A percentile compares a stretch with the other conserved stretches of the same genome.
These are phyloP conservation scores for Parelbella ahira DNA, from an alignment of 2,888 invertebrate genomes.

Conservation along the genomic window DNA sequence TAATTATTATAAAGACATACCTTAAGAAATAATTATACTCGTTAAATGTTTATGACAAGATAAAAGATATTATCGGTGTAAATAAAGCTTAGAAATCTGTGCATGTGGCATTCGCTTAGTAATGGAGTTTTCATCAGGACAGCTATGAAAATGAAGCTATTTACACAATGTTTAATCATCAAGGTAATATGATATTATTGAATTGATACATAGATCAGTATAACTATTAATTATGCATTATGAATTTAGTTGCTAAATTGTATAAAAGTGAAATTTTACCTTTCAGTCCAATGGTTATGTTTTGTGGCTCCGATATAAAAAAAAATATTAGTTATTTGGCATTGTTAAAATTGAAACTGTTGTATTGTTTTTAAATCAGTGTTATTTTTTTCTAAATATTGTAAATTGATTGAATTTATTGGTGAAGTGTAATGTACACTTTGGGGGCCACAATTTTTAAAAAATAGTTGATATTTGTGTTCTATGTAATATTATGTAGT, in stretches of 20 bases:
- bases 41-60: constrained; percentile 62
- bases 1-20: constrained; percentile 63
- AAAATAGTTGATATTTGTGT: constrained; percentile 11
- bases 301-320: too few relatives aligned
- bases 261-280: too few relatives aligned
- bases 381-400: too few relatives aligned
- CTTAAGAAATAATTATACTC: constrained; percentile 59
- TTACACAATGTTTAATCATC: constrained; percentile 15
- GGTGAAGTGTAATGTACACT: too few relatives aligned
- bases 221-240: too few relatives aligned
- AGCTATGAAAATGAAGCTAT: constrained; percentile 5
- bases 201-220: neutral
- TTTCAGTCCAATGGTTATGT: too few relatives aligned
- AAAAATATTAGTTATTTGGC: too few relatives aligned
- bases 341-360: too few relatives aligned
- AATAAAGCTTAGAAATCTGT: constrained; percentile 50
- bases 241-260: too few relatives aligned
- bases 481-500: constrained; percentile 10
- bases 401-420: too few relatives aligned
- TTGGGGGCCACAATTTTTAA: constrained; percentile 20
- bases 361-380: too few relatives aligned
- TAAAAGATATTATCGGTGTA: constrained; percentile 65
- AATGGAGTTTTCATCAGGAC: constrained; percentile 3
- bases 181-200: constrained; percentile 23
- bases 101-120: too few relatives aligned